Evolutionary conservation across 2,888 invertebrate genomes (phyloP).

Genomic region (Phaedon cochleariae): DNA sequence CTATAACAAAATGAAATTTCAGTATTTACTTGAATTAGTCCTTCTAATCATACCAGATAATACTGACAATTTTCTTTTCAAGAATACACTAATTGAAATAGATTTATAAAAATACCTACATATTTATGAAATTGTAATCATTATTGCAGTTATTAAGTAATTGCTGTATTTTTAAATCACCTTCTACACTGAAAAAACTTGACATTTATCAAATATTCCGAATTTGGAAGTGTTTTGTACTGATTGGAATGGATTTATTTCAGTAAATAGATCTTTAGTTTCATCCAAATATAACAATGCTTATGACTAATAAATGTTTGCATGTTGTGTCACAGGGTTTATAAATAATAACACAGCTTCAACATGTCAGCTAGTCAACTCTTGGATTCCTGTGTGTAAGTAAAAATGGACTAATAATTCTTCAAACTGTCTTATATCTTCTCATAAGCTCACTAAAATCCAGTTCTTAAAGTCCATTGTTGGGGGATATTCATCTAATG

Average conservation of each 20-base stretch:
- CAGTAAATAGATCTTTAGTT: conserved; percentile 20
- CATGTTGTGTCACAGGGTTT: conserved; percentile 56
- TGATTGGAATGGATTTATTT: no score
- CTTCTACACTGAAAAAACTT: no score
- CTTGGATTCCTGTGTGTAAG: conserved; percentile 73
- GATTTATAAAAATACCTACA: no score
- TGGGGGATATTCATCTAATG: no score
- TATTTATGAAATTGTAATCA: no score
- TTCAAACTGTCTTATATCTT: conserved; percentile 14
- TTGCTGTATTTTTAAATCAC: no score
- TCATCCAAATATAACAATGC: conserved; percentile 28
- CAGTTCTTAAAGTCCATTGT: no score
- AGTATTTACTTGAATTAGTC: not conserved
- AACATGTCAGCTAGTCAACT: conserved; percentile 72
- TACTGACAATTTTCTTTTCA: not conserved
- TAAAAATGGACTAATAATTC: conserved; percentile 50
- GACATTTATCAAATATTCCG: no score
- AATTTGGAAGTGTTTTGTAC: no score
- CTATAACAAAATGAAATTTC: not conserved
- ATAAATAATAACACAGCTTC: conserved; percentile 52
- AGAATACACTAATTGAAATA: no score
- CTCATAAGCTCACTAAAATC: conserved; percentile 9
- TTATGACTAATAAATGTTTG: conserved; percentile 47
- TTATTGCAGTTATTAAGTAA: no score
- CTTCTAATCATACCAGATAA: not conserved